A percentile compares a stretch with the other conserved stretches of the same genome.
Evolutionary conservation across 2,888 invertebrate species (phyloP).

Genomic region (Euclidia mi): DNA sequence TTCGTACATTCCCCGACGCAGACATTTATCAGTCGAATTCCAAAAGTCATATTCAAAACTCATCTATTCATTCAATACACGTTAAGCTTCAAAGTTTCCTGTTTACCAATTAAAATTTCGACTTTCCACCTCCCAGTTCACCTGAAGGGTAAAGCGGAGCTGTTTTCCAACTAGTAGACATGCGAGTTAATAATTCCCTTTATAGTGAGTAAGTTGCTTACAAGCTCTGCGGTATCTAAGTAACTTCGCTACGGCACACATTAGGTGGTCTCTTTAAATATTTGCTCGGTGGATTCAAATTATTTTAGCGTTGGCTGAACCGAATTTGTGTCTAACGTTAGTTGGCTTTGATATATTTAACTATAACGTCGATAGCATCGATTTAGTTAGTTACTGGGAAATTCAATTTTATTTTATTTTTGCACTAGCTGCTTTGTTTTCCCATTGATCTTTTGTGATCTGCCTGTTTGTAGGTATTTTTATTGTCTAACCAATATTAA

Average conservation of each 20-base stretch:
- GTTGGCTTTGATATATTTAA: conserved; percentile 34
- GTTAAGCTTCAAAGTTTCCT: conserved; percentile 44
- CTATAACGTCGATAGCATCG: conserved; percentile 11
- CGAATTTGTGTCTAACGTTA: conserved; percentile 39
- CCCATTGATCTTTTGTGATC: too few relatives aligned
- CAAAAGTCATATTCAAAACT: conserved; percentile 38
- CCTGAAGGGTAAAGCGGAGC: conserved; percentile 55
- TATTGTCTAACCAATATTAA: too few relatives aligned
- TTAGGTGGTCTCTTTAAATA: conserved; percentile 60
- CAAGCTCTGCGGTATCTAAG: conserved; percentile 52
- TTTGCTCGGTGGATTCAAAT: conserved; percentile 55
- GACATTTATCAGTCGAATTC: conserved; percentile 20
- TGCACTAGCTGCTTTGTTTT: neutral
- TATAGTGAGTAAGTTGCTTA: conserved; percentile 60
- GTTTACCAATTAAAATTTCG: conserved; percentile 60
- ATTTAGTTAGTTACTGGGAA: neutral
- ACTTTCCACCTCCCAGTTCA: conserved; percentile 53
- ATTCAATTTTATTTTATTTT: neutral
- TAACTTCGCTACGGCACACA: conserved; percentile 57
- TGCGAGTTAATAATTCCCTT: conserved; percentile 65
- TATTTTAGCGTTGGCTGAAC: conserved; percentile 50
- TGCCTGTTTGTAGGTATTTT: too few relatives aligned
- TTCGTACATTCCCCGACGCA: neutral
- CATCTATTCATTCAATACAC: conserved; percentile 34
- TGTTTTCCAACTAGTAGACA: conserved; percentile 57